Base-by-base conservation (phyloP, 2,888 invertebrate species). In the Abrostola tripartita region DNA sequence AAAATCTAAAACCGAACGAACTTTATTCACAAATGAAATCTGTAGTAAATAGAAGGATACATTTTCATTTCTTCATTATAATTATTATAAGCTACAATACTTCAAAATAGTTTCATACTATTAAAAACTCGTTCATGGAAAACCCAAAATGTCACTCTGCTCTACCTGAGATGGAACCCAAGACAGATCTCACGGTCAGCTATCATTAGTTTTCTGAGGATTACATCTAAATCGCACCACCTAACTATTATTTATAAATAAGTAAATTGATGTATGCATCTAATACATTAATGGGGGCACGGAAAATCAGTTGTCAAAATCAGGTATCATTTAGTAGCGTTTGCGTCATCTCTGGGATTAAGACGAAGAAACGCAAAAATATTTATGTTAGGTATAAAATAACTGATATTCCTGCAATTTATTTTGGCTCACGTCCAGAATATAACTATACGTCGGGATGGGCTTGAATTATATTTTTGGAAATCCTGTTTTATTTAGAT, bases 391-490 rank as follows among this genome's bases (percentile, higher is more conserved):
- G 47, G 38, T 37, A 50, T 52, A 51, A 12, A 57, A 52, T 52
- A 44, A 66, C 47, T 52, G 57, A 63, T 68, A 56, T 69, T 69
- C 56, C 65, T 75, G 68, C 64, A 71, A 81, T 81, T 74, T 61
- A 42, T 71, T 69, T 80, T 90, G 90, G 91, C 90, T 56, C 10
- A 8, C 49, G 51, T 84, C 90, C 90, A 90, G 68, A 63, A 41
- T 59, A 71, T 78, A 61, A 59, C 69, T 78, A 65, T 74, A 74
- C 76, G 72, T 82, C 81, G 70, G 75, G 78, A 82, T 71, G 77
- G 74, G 80, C 82, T 75, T 57, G 37, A 61, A 63, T 56, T 59
- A 60, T 88, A 92, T 91, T 90, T 89, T 88, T 79, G 81, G 87
- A 85, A 71, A 81, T 68, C 35, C 58, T 66, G 70, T 74, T 79